phyloP scores from a whole-genome alignment of 2,888 invertebrate species.

The Spialia ferax region DNA sequence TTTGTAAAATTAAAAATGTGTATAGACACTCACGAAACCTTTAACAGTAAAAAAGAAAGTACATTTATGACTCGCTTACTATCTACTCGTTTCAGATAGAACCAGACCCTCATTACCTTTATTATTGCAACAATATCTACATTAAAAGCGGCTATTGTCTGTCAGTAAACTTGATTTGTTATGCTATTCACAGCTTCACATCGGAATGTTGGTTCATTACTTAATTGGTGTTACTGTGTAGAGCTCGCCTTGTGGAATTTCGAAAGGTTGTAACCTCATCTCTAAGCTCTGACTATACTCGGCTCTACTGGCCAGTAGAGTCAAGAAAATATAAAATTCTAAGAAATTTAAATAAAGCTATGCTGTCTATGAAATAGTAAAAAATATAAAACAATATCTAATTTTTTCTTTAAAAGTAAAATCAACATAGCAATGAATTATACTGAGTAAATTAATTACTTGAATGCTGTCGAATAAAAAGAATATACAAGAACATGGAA shows the following conservation, averaged over 20 bases:
- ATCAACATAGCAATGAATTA: too few species aligned
- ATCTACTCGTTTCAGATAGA: not conserved
- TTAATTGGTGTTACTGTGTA: conserved; percentile 30
- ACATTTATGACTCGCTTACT: not conserved
- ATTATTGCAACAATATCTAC: conserved; percentile 33
- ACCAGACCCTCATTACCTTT: conserved; percentile 2
- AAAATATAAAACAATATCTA: too few species aligned
- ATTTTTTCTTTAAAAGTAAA: too few species aligned
- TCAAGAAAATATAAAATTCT: not conserved
- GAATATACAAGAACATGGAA: too few species aligned
- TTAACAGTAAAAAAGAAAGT: too few species aligned
- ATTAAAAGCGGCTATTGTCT: conserved; percentile 34
- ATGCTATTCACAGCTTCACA: conserved; percentile 16
- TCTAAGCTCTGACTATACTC: not conserved
- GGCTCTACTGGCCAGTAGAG: too few species aligned
- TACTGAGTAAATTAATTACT: too few species aligned
- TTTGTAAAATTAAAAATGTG: too few species aligned
- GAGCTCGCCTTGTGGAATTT: conserved; percentile 4
- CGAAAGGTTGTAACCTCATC: conserved; percentile 18
- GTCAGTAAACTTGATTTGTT: conserved; percentile 27
- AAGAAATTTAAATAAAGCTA: not conserved
- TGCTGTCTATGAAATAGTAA: too few species aligned
- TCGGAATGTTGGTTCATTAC: conserved; percentile 30
- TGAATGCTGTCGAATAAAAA: too few species aligned
- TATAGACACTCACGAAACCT: too few species aligned